Conservation (phyloP, 2,113 vertebrate genomes). For the Sylvilagus bachmani region DNA sequence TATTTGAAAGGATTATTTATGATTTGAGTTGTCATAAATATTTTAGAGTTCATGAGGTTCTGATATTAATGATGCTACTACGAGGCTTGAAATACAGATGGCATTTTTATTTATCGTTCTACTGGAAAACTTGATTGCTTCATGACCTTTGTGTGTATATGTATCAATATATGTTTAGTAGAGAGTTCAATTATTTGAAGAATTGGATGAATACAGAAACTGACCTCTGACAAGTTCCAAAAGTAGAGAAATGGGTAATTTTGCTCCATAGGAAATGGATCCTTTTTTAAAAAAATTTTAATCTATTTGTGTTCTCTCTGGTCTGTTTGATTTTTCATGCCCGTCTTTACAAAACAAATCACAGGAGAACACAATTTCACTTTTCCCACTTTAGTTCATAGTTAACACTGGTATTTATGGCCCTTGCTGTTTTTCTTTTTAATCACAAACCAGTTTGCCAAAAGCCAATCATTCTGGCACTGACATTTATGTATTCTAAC, state of each 20-base stretch:
- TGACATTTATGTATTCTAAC: conserved; percentile 66
- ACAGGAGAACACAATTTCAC: background rate
- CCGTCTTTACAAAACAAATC: background rate
- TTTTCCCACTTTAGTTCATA: background rate
- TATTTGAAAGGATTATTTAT: background rate
- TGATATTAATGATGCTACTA: conserved; percentile 50
- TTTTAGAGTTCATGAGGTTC: conserved; percentile 9
- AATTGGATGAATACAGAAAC: conserved; percentile 33
- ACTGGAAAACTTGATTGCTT: background rate
- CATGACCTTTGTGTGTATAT: background rate
- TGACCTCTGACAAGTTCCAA: background rate
- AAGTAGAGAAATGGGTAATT: conserved; percentile 42
- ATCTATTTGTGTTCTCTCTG: background rate
- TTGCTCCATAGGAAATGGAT: background rate
- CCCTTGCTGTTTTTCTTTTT: background rate
- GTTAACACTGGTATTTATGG: background rate
- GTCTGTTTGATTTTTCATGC: background rate
- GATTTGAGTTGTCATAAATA: background rate
- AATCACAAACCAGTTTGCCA: conserved; percentile 12
- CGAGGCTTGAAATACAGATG: background rate
- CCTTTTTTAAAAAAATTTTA: background rate
- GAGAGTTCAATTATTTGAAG: background rate
- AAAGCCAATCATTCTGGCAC: conserved; percentile 34
- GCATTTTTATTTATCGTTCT: conserved; percentile 3
- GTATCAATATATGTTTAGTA: background rate